Conservation (phyloP, 2,888 invertebrate species). For the Habroteleia sp. region DNA sequence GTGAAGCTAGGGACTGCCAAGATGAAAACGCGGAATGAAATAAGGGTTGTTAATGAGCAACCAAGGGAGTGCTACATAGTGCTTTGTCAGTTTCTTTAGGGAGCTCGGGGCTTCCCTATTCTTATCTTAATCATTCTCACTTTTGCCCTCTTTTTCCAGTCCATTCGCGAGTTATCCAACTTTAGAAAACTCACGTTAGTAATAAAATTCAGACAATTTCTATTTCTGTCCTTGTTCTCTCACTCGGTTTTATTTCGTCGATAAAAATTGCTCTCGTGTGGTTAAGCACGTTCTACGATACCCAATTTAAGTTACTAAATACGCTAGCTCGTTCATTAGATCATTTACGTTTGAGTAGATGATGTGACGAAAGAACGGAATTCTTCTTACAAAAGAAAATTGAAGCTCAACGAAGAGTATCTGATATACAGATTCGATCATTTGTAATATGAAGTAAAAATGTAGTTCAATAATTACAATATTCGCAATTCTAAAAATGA, state of each 20-base stretch:
- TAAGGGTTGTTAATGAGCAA: constrained; percentile 76
- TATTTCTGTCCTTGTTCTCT: constrained; percentile 14
- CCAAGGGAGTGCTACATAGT: constrained; percentile 66
- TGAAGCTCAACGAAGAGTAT: too few relatives aligned
- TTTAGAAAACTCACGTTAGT: constrained; percentile 42
- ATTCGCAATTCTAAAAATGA: too few relatives aligned
- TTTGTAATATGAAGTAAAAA: too few relatives aligned
- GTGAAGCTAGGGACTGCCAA: constrained; percentile 23
- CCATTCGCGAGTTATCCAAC: constrained; percentile 44
- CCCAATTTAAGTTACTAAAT: constrained; percentile 42
- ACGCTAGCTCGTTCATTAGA: constrained; percentile 46
- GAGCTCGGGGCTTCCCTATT: constrained; percentile 68
- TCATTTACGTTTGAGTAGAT: constrained; percentile 52
- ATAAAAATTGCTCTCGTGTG: constrained; percentile 36
- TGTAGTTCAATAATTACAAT: too few relatives aligned
- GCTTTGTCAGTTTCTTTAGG: constrained; percentile 68
- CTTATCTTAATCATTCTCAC: constrained; percentile 58
- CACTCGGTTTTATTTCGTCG: constrained; percentile 9
- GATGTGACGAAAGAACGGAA: constrained; percentile 43
- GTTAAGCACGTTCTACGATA: constrained; percentile 35
- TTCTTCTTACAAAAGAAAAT: constrained; percentile 28
- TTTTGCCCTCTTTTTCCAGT: constrained; percentile 47
- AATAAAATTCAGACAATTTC: constrained; percentile 40
- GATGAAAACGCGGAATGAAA: constrained; percentile 71
- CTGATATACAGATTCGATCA: too few relatives aligned